Evolutionary conservation across 2,888 invertebrate genomes (phyloP).

Genomic region (Ferdinandea cuprea): DNA sequence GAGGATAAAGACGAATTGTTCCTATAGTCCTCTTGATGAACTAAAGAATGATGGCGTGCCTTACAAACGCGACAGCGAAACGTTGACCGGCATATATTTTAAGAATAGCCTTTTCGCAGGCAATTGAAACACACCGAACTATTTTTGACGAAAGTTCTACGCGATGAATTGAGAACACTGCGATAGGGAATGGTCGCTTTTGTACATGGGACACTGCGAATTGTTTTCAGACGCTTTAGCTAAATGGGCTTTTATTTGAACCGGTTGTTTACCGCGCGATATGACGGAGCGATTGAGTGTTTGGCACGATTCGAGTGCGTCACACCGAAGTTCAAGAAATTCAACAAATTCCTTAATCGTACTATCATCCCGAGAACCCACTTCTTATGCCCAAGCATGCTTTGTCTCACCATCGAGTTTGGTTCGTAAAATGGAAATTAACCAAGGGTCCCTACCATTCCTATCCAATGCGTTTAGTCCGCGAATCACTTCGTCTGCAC

Average conservation of each 20-base stretch:
- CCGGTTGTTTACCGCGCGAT: neutral
- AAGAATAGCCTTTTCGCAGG: neutral
- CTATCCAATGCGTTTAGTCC: constrained; percentile 15
- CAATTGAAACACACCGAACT: constrained; percentile 4
- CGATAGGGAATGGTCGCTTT: neutral
- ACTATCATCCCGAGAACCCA: neutral
- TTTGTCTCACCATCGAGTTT: constrained; percentile 14
- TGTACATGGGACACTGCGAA: constrained; percentile 4
- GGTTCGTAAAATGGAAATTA: constrained; percentile 5
- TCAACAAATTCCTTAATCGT: neutral
- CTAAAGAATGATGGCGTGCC: neutral
- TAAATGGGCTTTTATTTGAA: constrained; percentile 9
- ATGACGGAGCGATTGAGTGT: neutral
- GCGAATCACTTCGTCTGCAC: constrained; percentile 17
- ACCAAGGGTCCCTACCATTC: constrained; percentile 16
- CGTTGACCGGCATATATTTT: neutral
- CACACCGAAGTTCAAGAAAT: neutral
- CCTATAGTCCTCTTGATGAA: neutral
- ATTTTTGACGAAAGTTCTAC: constrained; percentile 1
- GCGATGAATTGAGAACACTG: neutral
- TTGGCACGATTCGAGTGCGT: constrained; percentile 7
- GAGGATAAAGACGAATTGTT: neutral
- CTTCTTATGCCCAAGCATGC: neutral
- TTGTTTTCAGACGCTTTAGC: neutral
- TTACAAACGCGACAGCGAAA: constrained; percentile 12